Evolutionary conservation across 2,797 vertebrate species (phyloP).

Genomic region (Danio albolineatus): DNA sequence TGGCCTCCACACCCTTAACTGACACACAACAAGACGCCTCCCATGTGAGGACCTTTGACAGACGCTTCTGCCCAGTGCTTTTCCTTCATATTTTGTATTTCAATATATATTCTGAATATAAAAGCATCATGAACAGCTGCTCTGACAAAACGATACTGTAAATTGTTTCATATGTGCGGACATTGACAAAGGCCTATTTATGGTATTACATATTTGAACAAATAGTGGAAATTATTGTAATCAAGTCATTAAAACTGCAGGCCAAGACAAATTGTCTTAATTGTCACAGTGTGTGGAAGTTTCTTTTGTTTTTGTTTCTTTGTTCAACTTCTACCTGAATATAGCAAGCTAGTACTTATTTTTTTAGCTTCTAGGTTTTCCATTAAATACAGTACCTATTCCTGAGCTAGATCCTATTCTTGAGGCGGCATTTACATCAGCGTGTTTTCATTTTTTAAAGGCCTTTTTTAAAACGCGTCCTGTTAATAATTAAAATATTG

Average conservation of each 20-base stretch:
- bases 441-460: no score
- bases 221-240: not conserved
- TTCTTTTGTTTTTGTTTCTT: not conserved
- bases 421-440: no score
- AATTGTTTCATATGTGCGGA: not conserved
- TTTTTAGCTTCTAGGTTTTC: no score
- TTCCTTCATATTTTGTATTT: conserved; percentile 3
- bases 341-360: no score
- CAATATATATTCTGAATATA: not conserved
- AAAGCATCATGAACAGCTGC: not conserved
- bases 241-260: not conserved
- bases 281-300: not conserved
- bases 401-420: no score
- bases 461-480: no score
- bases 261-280: not conserved
- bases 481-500: no score
- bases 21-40: conserved; percentile 44
- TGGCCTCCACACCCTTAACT: conserved; percentile 57
- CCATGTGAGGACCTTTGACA: conserved; percentile 7
- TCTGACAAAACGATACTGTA: not conserved
- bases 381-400: no score
- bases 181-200: not conserved
- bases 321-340: not conserved
- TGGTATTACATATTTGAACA: not conserved
- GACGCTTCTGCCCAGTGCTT: not conserved